Conservation (phyloP, 2,113 vertebrate species). For the Sebastes fasciatus region DNA sequence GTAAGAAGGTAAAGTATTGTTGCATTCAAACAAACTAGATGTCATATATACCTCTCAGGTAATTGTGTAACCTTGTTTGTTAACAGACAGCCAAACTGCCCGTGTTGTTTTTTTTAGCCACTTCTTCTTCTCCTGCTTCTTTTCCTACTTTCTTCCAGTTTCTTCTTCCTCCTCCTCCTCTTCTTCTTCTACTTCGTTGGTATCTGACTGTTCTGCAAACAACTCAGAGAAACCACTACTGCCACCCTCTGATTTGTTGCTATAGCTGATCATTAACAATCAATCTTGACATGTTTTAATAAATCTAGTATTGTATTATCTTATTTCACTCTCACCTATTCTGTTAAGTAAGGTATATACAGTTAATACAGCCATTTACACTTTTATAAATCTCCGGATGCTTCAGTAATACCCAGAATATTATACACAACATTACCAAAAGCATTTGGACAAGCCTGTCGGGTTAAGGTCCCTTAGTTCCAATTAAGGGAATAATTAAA, state of each 20-base stretch:
- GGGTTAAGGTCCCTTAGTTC: neutral
- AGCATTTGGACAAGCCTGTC: neutral
- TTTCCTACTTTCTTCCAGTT: constrained; percentile 33
- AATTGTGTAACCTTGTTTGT: constrained; percentile 73
- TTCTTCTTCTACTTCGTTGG: constrained; percentile 27
- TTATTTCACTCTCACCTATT: neutral
- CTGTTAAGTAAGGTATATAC: neutral
- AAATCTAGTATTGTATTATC: neutral
- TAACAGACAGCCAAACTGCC: constrained; percentile 64
- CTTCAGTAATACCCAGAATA: neutral
- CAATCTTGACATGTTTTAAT: neutral
- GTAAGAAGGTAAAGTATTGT: neutral
- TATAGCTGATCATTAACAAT: neutral
- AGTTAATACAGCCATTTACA: neutral
- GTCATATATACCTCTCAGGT: constrained; percentile 59
- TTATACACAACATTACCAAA: neutral
- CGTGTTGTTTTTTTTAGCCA: constrained; percentile 66
- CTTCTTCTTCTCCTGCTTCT: constrained; percentile 65
- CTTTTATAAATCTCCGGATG: neutral
- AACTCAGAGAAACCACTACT: neutral
- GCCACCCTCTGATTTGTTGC: constrained; percentile 46
- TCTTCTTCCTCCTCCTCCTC: constrained; percentile 43
- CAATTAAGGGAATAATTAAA: neutral
- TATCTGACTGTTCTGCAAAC: neutral
- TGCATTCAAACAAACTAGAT: constrained; percentile 44